Evolutionary conservation across 2,888 invertebrate species (phyloP), one percentile per base, ranked within the genome.

Genomic region (Syritta pipiens): DNA sequence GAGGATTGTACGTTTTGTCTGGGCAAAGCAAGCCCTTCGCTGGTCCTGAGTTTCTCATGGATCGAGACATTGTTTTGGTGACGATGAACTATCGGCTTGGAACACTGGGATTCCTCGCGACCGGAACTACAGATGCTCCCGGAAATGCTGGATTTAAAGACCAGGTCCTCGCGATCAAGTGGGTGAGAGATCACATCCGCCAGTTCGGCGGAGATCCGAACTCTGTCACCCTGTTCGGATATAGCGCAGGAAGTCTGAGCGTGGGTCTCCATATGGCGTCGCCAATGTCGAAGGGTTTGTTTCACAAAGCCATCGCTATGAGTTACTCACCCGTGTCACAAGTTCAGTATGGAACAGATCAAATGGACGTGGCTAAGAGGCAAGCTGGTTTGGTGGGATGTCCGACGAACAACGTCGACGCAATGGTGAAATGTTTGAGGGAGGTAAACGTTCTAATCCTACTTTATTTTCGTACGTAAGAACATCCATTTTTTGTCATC

Each of bases 71-170:
- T 20, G 92, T 93, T 0, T 87, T 93, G n/a, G 93, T 93, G 20
- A 90, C 92, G 0, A 86, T 92, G 19, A 92, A 93, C 86, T 93
- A 93, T 85, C 89, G 93, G 1, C 85, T 93, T 26, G 87, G 86
- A 1, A 83, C 85, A 0, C 76, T 86, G 89, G 92, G 93, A 4
- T 92, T 91, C 84, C 84, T 92, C 46, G 92, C 92, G 81, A 93
- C 93, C 0, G 93, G 92, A 0, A 93, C 92, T 62, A 89, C 90
- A 12, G 88, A 90, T 14, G 92, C 93, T 0, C 92, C 93, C 0
- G 94, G 94, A 3, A 94, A 94, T 86, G 90, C 91, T 42, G 94
- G 93, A 0, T 86, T 93, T 44, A 94, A 93, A 84, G 94, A 94
- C 86, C 94, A 94, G 87, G 93, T 93, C 1, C 85, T 89, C 0